phyloP scores from a whole-genome alignment of 2,888 invertebrate species.

The Gasteruption jaculator region DNA sequence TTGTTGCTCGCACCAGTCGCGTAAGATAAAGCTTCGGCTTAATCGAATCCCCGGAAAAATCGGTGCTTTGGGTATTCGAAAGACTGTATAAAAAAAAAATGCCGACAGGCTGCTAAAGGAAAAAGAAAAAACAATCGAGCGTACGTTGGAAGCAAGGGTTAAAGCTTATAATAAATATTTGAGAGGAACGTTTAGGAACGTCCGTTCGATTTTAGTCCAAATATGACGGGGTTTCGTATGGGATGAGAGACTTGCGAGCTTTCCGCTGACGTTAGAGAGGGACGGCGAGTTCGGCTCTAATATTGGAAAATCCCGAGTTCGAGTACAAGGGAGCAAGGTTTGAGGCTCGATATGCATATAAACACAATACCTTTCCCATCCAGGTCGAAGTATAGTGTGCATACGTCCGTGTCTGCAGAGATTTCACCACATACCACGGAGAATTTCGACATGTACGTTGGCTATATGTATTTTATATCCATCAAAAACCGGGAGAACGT shows the following conservation, averaged over 20 bases:
- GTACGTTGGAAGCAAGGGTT: conserved; percentile 22
- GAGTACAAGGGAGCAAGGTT: conserved; percentile 38
- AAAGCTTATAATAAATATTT: conserved; percentile 48
- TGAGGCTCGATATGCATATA: conserved; percentile 49
- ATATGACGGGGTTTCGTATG: conserved; percentile 39
- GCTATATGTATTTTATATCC: conserved; percentile 35
- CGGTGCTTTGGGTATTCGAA: too few species aligned
- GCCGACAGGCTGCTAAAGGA: conserved; percentile 15
- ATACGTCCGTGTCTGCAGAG: too few species aligned
- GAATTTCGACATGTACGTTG: too few species aligned
- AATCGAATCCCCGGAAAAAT: too few species aligned
- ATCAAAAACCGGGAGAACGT: conserved; percentile 5
- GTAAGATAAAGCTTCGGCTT: too few species aligned
- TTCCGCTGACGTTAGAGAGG: conserved; percentile 11
- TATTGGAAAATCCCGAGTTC: conserved; percentile 50
- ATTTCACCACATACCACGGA: too few species aligned
- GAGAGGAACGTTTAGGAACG: conserved; percentile 28
- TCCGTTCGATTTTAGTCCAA: conserved; percentile 49
- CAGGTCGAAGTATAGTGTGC: conserved; percentile 18
- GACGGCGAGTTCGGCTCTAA: conserved; percentile 38
- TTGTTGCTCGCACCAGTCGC: too few species aligned
- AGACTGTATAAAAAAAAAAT: conserved; percentile 25
- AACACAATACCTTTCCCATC: conserved; percentile 47
- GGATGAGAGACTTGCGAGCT: conserved; percentile 16
- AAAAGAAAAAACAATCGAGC: conserved; percentile 16